phyloP scores from a whole-genome alignment of 2,888 invertebrate species.

The Zeuzera pyrina region DNA sequence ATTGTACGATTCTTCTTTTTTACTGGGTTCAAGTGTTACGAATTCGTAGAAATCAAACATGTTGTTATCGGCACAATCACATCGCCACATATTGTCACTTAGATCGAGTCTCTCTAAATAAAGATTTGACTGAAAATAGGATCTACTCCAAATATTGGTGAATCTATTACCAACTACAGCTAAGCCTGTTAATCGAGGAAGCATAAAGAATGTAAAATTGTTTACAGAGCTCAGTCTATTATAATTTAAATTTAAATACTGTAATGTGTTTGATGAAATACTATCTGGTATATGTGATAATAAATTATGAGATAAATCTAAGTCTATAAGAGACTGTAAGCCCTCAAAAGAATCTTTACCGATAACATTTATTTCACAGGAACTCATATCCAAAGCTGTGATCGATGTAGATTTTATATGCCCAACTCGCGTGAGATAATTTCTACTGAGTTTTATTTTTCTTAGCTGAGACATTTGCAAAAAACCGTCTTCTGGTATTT shows the following conservation, averaged over 20 bases:
- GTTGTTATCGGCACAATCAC: slow-evolving; percentile 76
- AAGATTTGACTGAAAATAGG: slow-evolving; percentile 74
- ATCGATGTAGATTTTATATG: slow-evolving; percentile 73
- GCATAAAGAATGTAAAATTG: slow-evolving; percentile 75
- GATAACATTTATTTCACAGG: slow-evolving; percentile 76
- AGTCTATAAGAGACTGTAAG: slow-evolving; percentile 70
- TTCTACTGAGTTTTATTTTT: slow-evolving; percentile 76
- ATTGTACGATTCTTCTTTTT: slow-evolving; percentile 59
- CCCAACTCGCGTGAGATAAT: slow-evolving; percentile 74
- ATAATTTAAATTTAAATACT: slow-evolving; percentile 72
- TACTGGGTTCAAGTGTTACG: slow-evolving; percentile 70
- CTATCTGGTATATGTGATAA: slow-evolving; percentile 75
- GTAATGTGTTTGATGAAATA: slow-evolving; percentile 74
- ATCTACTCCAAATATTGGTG: slow-evolving; percentile 73
- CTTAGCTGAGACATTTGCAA: slow-evolving; percentile 73
- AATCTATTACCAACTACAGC: slow-evolving; percentile 81
- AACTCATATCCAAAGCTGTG: slow-evolving; percentile 74
- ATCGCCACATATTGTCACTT: slow-evolving; percentile 84
- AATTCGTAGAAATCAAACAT: slow-evolving; percentile 76
- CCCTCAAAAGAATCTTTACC: slow-evolving; percentile 71
- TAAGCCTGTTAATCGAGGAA: slow-evolving; percentile 74
- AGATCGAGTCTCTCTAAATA: slow-evolving; percentile 74
- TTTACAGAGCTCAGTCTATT: slow-evolving; percentile 75
- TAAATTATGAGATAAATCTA: slow-evolving; percentile 79
- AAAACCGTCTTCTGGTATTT: slow-evolving; percentile 73